phyloP scores from a whole-genome alignment of 2,797 vertebrate genomes.

The Petrocephalus schoutedeni region DNA sequence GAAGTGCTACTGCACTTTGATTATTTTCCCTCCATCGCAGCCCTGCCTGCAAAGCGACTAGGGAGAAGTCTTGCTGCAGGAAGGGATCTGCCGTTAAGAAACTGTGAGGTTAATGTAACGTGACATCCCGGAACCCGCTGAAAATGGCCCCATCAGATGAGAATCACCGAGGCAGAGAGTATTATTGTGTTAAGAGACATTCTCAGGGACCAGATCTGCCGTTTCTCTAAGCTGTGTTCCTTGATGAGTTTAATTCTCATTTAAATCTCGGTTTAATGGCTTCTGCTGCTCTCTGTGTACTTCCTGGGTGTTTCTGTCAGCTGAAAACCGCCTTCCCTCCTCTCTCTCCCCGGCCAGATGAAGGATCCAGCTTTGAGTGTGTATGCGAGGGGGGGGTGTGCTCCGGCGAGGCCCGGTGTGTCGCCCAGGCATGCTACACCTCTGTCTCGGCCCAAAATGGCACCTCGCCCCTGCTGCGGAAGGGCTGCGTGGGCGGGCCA shows the following conservation, averaged over 20 bases:
- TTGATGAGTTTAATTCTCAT: not conserved
- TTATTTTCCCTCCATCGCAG: not conserved
- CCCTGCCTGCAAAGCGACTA: not conserved
- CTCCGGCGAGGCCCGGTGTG: slow-evolving; percentile 73
- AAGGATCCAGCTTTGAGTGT: slow-evolving; percentile 76
- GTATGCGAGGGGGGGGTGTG: slow-evolving; percentile 89
- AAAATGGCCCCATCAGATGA: not conserved
- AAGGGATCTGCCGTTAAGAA: not conserved
- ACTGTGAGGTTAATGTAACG: not conserved
- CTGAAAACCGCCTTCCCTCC: not conserved
- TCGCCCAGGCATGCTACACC: slow-evolving; percentile 87
- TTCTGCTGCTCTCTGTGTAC: not conserved
- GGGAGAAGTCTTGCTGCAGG: not conserved
- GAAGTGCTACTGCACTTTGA: not conserved
- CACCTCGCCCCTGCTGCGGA: slow-evolving; percentile 72
- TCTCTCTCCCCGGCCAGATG: slow-evolving; percentile 56
- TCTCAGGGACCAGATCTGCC: not conserved
- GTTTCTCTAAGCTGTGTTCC: not conserved
- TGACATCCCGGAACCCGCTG: not conserved
- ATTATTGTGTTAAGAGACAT: not conserved
- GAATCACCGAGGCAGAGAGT: not conserved
- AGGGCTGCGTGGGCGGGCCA: slow-evolving; percentile 92
- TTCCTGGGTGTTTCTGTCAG: not conserved
- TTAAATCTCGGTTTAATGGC: not conserved
- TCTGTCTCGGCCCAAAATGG: slow-evolving; percentile 78